Evolutionary conservation across 35 echinoderm and acorn worm genomes (phyloP), one percentile per base, ranked within the genome.

Genomic region (Eucidaris tribuloides): DNA sequence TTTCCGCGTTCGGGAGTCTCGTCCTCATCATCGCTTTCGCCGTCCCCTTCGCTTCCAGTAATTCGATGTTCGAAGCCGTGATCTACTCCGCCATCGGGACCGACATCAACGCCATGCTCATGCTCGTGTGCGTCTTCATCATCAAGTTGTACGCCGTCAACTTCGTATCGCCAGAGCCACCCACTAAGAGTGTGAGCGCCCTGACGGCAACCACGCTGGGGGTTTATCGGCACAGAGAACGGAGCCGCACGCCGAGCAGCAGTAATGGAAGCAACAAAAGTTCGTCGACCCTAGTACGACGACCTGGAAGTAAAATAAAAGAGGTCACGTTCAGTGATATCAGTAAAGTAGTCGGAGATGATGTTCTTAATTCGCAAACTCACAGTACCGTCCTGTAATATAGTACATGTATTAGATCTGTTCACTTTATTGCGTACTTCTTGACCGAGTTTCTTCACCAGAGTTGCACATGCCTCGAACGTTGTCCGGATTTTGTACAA

Each of bases 121-220:
- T 91, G n/a, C 32, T 91, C 7, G 45, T 68, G 0, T 91, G 89
- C 45, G 22, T 91, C 38, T 91, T 91, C 62, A 79, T 46, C 24
- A 74, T 83, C 44, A 91, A 86, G 60, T 20, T 91, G 28, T 91
- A 91, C 61, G 80, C 84, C 27, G 62, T 84, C 2, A 79, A 58
- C 83, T 86, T 54, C 77, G 62, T 84, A 7, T 42, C 68, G 30
- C 68, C 68, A 7, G 68, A 38, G 24, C 35, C 44, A 25, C 68
- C 68, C 13, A 41, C 14, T 20, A 42, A 42, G 68, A n/a, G 38
- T 22, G 20, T 2, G 35, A 74, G 68, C 37, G 68, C 68, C 2
- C 68, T 74, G 1, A n/a, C 68, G n/a, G 28, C 34, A 19, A 17
- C 28, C 38, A 6, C 38, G 6, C 3, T 44, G 41, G 33, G 35